Conservation (phyloP, 2,888 invertebrate species). For the Entomobrya multifasciata region DNA sequence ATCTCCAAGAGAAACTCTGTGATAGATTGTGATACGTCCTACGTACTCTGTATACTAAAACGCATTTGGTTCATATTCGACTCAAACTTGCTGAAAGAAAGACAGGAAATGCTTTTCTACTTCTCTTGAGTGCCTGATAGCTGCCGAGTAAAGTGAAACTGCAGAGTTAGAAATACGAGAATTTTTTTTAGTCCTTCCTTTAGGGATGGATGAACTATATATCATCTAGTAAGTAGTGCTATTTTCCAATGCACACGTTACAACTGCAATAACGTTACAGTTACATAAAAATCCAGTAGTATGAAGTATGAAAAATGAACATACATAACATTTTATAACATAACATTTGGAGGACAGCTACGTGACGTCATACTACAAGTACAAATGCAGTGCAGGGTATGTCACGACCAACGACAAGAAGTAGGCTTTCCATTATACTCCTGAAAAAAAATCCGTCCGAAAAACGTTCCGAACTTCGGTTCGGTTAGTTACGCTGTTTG, state of each 20-base stretch:
- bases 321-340: not conserved
- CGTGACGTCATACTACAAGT: conserved; percentile 50
- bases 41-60: too few relatives aligned
- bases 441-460: too few relatives aligned
- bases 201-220: conserved; percentile 38
- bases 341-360: conserved; percentile 56
- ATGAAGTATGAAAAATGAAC: not conserved
- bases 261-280: conserved; percentile 11
- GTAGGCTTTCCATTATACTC: not conserved
- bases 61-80: too few relatives aligned
- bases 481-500: conserved; percentile 55
- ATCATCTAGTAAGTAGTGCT: not conserved
- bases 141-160: too few relatives aligned
- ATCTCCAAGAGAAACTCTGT: too few relatives aligned
- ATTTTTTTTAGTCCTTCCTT: too few relatives aligned
- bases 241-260: conserved; percentile 17
- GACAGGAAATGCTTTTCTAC: too few relatives aligned
- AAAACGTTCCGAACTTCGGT: conserved; percentile 40
- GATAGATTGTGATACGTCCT: too few relatives aligned
- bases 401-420: conserved; percentile 53
- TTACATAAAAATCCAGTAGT: conserved; percentile 3
- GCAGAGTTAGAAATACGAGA: too few relatives aligned
- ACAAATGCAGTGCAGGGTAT: conserved; percentile 59
- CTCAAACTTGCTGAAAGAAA: too few relatives aligned
- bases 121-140: too few relatives aligned